A percentile compares a stretch with the other conserved stretches of the same genome.
Evolutionary conservation across 2,888 invertebrate genomes (phyloP).

Genomic region (Caradrina kadenii): DNA sequence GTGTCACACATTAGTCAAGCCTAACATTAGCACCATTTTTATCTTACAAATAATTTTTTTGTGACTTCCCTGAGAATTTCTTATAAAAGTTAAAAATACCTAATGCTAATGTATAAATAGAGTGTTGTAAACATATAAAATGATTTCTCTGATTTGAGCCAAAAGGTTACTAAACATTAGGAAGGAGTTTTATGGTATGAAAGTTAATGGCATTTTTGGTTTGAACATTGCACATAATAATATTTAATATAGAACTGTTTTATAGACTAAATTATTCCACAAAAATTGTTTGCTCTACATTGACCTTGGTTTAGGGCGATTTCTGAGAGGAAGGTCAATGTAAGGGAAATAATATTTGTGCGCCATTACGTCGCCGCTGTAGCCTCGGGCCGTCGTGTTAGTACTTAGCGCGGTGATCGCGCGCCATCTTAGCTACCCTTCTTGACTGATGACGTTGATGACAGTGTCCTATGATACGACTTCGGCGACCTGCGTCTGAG

Average conservation of each 20-base stretch:
- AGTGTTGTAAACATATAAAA: conserved; percentile 83
- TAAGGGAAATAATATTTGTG: conserved; percentile 85
- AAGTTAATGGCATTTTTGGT: conserved; percentile 89
- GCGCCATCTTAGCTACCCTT: conserved; percentile 67
- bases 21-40: conserved; percentile 89
- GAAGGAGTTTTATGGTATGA: conserved; percentile 83
- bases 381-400: conserved; percentile 72
- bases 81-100: conserved; percentile 90
- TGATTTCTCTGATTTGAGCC: conserved; percentile 89
- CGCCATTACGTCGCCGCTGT: conserved; percentile 71
- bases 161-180: conserved; percentile 80
- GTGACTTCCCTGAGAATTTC: conserved; percentile 90
- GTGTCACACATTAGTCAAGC: conserved; percentile 90
- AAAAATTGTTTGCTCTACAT: conserved; percentile 84
- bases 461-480: conserved; percentile 75
- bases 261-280: conserved; percentile 77
- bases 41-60: conserved; percentile 89
- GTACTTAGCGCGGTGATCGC: conserved; percentile 68
- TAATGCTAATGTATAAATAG: conserved; percentile 89
- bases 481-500: conserved; percentile 79
- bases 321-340: conserved; percentile 75
- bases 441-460: conserved; percentile 73
- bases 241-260: conserved; percentile 84
- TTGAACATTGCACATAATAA: conserved; percentile 89
- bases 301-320: conserved; percentile 83